Percentiles rank a stretch among this genome's conserved stretches.
phyloP scores from a whole-genome alignment of 1,140 invertebrate species.

The Leptinotarsa undecemlineata region DNA sequence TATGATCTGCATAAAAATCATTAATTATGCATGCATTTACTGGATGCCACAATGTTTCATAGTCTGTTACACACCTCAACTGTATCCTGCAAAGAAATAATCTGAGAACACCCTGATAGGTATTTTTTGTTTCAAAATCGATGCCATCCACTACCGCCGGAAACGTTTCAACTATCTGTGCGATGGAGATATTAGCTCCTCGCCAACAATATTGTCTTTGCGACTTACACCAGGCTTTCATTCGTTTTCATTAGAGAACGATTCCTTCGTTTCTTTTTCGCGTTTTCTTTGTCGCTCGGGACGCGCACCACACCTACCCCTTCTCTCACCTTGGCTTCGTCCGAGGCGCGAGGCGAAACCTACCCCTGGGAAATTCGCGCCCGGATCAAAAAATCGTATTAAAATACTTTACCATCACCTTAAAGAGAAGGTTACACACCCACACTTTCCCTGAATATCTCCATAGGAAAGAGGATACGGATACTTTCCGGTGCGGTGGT shows the following conservation, averaged over 20 bases:
- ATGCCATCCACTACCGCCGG: too few relatives aligned
- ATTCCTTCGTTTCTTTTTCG: slow-evolving; percentile 26
- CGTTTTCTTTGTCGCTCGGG: background rate
- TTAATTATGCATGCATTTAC: too few relatives aligned
- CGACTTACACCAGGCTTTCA: slow-evolving; percentile 22
- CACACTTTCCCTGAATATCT: slow-evolving; percentile 14
- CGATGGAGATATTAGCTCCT: slow-evolving; percentile 20
- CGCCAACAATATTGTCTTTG: slow-evolving; percentile 28
- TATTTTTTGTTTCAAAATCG: too few relatives aligned
- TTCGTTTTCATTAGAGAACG: slow-evolving; percentile 32
- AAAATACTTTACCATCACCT: slow-evolving; percentile 37
- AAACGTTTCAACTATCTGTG: background rate
- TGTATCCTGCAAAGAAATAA: too few relatives aligned
- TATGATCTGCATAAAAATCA: too few relatives aligned
- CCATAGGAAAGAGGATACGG: slow-evolving; percentile 18
- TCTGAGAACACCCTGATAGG: too few relatives aligned
- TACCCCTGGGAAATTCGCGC: slow-evolving; percentile 39
- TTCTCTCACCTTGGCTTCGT: slow-evolving; percentile 23
- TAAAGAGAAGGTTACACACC: slow-evolving; percentile 16
- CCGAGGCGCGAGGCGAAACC: slow-evolving; percentile 1
- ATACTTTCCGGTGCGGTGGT: slow-evolving; percentile 28
- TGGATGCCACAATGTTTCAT: too few relatives aligned
- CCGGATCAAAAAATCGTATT: slow-evolving; percentile 41
- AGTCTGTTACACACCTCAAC: too few relatives aligned
- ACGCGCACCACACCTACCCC: background rate